A percentile compares a stretch with the other conserved stretches of the same genome.
These are phyloP conservation scores for Hypselothyrea guttata DNA, from an alignment of 2,888 invertebrate genomes.

Conservation along the genomic window DNA sequence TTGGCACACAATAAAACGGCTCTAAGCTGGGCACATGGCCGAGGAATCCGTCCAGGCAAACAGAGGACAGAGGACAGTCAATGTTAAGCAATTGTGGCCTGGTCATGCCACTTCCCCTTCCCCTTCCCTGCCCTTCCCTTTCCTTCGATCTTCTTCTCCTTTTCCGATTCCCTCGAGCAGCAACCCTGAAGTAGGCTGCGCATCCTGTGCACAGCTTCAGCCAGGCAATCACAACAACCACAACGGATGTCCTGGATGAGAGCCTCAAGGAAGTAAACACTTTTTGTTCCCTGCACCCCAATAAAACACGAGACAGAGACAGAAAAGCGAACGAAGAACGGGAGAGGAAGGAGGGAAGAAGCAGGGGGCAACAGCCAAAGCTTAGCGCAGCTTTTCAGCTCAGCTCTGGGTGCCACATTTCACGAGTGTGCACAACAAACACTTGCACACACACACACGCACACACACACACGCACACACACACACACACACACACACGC, in stretches of 20 bases:
- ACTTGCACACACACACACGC: conserved; percentile 18
- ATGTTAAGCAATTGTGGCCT: conserved; percentile 40
- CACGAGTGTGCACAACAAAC: conserved; percentile 43
- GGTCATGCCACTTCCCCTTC: too few relatives aligned
- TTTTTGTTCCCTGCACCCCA: conserved; percentile 49
- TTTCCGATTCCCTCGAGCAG: too few relatives aligned
- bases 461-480: conserved; percentile 6
- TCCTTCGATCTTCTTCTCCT: too few relatives aligned
- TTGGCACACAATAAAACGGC: too few relatives aligned
- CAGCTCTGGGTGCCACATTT: conserved; percentile 34
- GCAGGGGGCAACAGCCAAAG: conserved; percentile 37
- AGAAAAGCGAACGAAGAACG: too few relatives aligned
- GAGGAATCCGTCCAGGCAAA: conserved; percentile 11
- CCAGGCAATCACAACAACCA: conserved; percentile 24
- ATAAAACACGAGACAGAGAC: too few relatives aligned
- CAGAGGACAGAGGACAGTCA: conserved; percentile 13
- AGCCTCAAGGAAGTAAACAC: conserved; percentile 73
- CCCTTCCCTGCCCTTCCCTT: too few relatives aligned
- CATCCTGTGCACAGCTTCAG: conserved; percentile 40
- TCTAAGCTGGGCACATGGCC: not conserved
- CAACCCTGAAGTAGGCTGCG: conserved; percentile 40
- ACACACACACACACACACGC: too few relatives aligned
- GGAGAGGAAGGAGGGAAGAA: too few relatives aligned
- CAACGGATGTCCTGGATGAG: conserved; percentile 67
- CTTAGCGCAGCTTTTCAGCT: conserved; percentile 35